These are phyloP conservation scores for Centropristis striata DNA, from an alignment of 2,113 vertebrate species.

Conservation along the genomic window DNA sequence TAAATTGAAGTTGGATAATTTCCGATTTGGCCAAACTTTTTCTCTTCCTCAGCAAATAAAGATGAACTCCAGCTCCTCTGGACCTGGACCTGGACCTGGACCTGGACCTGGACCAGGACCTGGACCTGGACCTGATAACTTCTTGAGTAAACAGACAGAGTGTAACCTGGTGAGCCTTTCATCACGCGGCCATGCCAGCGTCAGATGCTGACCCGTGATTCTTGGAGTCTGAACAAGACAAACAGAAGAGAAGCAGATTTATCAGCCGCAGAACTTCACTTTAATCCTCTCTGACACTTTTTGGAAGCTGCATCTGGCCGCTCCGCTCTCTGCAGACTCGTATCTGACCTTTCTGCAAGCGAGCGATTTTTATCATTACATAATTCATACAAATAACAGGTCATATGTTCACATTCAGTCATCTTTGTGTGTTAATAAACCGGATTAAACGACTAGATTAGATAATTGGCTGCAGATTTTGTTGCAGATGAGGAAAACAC, in stretches of 20 bases:
- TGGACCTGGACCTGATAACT: constrained; percentile 47
- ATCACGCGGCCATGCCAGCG: constrained; percentile 34
- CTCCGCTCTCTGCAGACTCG: constrained; percentile 29
- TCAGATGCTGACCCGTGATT: constrained; percentile 39
- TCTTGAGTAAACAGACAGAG: constrained; percentile 49
- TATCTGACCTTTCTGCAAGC: constrained; percentile 26
- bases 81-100: constrained; percentile 32
- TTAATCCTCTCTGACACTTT: constrained; percentile 21
- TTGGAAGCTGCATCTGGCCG: constrained; percentile 25
- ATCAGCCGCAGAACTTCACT: constrained; percentile 25
- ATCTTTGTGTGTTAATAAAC: background rate
- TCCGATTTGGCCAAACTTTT: background rate
- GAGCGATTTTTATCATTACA: background rate
- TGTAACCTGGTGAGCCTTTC: constrained; percentile 39
- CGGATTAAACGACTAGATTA: background rate
- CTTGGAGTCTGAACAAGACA: constrained; percentile 55
- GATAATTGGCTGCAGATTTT: background rate
- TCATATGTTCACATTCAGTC: background rate
- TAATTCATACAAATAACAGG: background rate
- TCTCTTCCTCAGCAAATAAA: constrained; percentile 14
- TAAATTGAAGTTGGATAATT: background rate
- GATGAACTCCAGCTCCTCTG: constrained; percentile 3
- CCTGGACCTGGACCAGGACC: constrained; percentile 27
- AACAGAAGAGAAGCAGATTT: constrained; percentile 44
- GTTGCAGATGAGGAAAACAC: background rate